Conservation (phyloP, 2,113 vertebrate genomes). For the Dipodomys stephensi region DNA sequence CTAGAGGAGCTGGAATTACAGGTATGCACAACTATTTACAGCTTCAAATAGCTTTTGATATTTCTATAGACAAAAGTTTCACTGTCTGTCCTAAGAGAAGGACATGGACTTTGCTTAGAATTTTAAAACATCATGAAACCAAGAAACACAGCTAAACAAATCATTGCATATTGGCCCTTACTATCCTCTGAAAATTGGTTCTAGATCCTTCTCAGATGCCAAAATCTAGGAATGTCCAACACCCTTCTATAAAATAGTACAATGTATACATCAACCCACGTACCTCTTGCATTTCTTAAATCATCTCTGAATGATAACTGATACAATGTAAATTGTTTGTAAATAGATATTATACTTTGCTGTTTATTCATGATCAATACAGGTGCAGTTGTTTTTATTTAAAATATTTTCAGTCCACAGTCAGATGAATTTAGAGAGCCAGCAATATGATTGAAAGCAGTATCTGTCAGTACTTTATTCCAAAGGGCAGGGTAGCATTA, state of each 20-base stretch:
- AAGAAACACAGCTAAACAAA: neutral
- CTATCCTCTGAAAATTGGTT: no score
- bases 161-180: no score
- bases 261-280: neutral
- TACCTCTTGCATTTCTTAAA: neutral
- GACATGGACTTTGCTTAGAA: neutral
- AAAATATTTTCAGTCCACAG: neutral
- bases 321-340: neutral
- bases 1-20: no score
- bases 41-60: neutral
- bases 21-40: no score
- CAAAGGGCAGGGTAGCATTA: neutral
- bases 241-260: neutral
- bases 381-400: neutral
- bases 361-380: neutral
- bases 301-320: neutral
- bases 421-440: neutral
- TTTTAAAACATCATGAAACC: constrained; percentile 4
- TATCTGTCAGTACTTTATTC: rapidly evolving
- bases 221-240: neutral
- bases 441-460: neutral
- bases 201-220: neutral
- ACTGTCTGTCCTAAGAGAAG: neutral
- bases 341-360: neutral
- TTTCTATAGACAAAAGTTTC: neutral